These are phyloP conservation scores for Trogon melanurus DNA, from an alignment of 2,113 vertebrate genomes.

Conservation along the genomic window DNA sequence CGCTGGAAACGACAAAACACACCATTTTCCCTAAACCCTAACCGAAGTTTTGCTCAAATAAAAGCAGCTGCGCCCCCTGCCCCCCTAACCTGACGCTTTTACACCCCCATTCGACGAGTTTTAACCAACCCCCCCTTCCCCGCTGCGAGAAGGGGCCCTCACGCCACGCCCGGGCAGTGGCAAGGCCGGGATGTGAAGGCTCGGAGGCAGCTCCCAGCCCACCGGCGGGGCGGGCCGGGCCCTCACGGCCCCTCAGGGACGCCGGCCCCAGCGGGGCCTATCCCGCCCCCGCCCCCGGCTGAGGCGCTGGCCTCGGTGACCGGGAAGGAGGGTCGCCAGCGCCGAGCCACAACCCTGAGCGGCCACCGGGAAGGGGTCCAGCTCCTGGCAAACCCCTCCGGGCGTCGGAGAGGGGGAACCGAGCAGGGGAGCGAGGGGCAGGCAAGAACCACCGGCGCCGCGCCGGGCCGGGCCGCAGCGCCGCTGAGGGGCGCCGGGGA, in stretches of 20 bases:
- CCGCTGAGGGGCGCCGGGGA: background rate
- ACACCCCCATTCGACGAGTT: too few relatives aligned
- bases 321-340: too few relatives aligned
- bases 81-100: background rate
- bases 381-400: too few relatives aligned
- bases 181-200: too few relatives aligned
- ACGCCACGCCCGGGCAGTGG: rapidly evolving
- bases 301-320: too few relatives aligned
- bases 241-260: background rate
- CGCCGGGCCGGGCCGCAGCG: background rate
- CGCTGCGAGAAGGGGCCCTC: background rate
- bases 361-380: too few relatives aligned
- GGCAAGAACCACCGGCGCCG: background rate
- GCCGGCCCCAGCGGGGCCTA: too few relatives aligned
- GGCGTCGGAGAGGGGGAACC: too few relatives aligned
- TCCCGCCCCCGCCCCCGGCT: too few relatives aligned
- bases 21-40: background rate
- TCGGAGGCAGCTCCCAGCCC: rapidly evolving
- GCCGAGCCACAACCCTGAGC: too few relatives aligned
- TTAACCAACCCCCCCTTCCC: background rate
- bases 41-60: background rate
- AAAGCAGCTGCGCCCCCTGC: rapidly evolving
- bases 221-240: rapidly evolving
- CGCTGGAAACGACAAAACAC: background rate
- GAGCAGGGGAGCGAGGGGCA: too few relatives aligned